A percentile compares a stretch with the other conserved stretches of the same genome.
These are phyloP conservation scores for Cercopithecus mitis DNA, from an alignment of 2,797 vertebrate species.

Conservation along the genomic window DNA sequence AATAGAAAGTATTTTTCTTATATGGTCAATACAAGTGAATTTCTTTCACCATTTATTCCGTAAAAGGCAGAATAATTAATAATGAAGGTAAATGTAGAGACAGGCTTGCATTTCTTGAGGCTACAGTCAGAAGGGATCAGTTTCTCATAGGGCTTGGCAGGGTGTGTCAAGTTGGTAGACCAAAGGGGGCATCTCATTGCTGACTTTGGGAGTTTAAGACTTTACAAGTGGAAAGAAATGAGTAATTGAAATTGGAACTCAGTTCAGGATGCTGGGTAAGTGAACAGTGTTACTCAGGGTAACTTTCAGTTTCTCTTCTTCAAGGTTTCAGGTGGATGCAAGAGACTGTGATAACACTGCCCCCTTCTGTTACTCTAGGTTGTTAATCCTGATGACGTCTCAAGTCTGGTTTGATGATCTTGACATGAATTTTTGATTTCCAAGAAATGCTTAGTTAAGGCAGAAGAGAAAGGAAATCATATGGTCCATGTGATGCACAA, in stretches of 20 bases:
- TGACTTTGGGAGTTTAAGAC: not conserved
- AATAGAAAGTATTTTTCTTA: not conserved
- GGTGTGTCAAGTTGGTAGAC: not conserved
- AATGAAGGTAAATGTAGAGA: not conserved
- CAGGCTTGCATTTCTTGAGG: slow-evolving; percentile 3
- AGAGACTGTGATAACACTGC: slow-evolving; percentile 40
- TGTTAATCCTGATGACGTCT: not conserved
- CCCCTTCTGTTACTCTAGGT: slow-evolving; percentile 52
- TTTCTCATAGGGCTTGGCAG: not conserved
- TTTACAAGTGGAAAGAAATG: not conserved
- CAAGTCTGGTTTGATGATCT: not conserved
- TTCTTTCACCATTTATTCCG: not conserved
- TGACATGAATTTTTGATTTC: slow-evolving; percentile 15
- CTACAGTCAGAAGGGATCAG: not conserved
- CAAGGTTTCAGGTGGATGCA: not conserved
- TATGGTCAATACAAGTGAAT: not conserved
- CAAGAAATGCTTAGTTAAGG: not conserved
- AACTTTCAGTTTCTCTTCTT: not conserved
- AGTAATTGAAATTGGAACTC: not conserved
- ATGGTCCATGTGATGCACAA: not conserved
- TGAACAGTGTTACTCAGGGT: not conserved
- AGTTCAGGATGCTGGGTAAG: not conserved
- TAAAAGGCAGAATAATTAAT: not conserved
- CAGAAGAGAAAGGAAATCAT: not conserved
- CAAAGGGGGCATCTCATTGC: not conserved